Evolutionary conservation across 35 echinoderm and acorn worm genomes (phyloP), one percentile per base, ranked within the genome.

Genomic region (Eucidaris tribuloides): DNA sequence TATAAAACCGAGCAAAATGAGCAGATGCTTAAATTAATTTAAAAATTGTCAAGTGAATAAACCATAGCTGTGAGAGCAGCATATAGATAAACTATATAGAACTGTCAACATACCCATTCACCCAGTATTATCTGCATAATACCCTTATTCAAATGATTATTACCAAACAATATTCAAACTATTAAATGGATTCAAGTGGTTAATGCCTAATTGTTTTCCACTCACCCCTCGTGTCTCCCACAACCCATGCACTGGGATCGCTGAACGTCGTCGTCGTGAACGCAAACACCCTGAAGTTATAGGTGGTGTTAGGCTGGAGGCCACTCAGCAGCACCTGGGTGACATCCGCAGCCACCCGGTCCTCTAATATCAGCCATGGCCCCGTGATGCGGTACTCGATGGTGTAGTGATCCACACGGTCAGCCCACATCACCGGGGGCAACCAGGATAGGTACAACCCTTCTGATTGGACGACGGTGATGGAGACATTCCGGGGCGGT

Each of bases 191-290:
- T n/a, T n/a, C n/a, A n/a, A n/a, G n/a, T n/a, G n/a, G n/a, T n/a
- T n/a, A n/a, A n/a, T n/a, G n/a, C n/a, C n/a, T n/a, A n/a, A n/a
- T n/a, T n/a, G n/a, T n/a, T n/a, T n/a, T n/a, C 80, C 19, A 31
- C 87, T 72, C 89, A 99, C 96, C 96, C 85, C 96, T 83, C 18
- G 91, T 99, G 22, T 90, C 79, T 11, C 86, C 96, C 24, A 42
- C 63, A 0, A 99, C 91, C 19, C 65, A 41, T 41, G 64, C 22
- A 32, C 96, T 99, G 0, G 90, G 96, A 7, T 66, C 63, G 80
- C 96, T 99, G 57, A 90, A 99, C 37, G 86, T 65, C 14, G 79
- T 50, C 3, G 76, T 49, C 1, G 82, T 87, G 74, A 99, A 93
- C 0, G 96, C 90, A 86, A 93, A 86, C 83, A 99, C 50, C 14